Base-by-base conservation (phyloP, 1,140 invertebrate species). In the Lucilia cuprina region DNA sequence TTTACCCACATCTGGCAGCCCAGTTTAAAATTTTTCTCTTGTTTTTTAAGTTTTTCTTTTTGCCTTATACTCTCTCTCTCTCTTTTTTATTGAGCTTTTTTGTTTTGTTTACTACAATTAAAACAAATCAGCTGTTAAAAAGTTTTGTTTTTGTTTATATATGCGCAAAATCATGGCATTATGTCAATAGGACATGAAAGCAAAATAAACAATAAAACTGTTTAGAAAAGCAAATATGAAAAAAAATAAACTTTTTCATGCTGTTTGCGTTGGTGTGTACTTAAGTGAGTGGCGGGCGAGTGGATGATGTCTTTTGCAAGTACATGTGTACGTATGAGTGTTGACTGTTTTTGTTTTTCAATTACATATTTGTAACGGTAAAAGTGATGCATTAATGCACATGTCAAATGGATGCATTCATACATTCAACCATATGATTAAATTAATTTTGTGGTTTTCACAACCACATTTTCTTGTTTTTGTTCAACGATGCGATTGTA, bases 91-190 rank as follows among this genome's bases (percentile, higher is more conserved):
- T n/a, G 12, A 21, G n/a, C n/a, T 17, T 12, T 12, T 55, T 55
- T 70, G 65, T 70, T 25, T 70, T 70, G 65, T 3, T 25, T 70
- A 21, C 5, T 7, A n/a, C 7, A n/a, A 60, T 21, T 21, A 25
- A 2, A 70, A 70, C 5, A 70, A 70, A 70, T 25, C 65, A 70
- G 65, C 65, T 70, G 65, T 70, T 70, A 25, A 70, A 21, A 21
- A 41, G n/a, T 70, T 19, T 70, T 21, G 5, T 70, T 70, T 0
- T 70, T 70, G 55, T 70, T 70, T 21, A 21, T 21, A 70, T n/a
- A 21, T 70, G 65, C 65, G 65, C 65, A 70, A 70, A 70, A 21
- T 70, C 19, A 70, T 70, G 65, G 65, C 65, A 70, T 70, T 70
- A 70, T 70, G 65, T 70, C 65, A 70, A 70, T 70, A 21, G n/a